phyloP scores from a whole-genome alignment of 2,888 invertebrate species.

The Cerceris ruficornis region DNA sequence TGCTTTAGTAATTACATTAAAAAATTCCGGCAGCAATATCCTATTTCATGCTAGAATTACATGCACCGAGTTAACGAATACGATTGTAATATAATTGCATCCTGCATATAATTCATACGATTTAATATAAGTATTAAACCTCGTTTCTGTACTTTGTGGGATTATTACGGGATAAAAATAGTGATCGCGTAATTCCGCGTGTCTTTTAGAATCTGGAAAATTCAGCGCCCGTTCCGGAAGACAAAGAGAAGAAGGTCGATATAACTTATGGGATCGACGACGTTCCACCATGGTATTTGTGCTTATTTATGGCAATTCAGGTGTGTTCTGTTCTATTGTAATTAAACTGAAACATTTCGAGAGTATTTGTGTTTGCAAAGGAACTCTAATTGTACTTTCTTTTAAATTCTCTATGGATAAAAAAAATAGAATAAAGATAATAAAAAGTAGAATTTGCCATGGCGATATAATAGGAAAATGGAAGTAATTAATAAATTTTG shows the following conservation, averaged over 20 bases:
- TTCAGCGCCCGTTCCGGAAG: conserved; percentile 78
- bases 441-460: background rate
- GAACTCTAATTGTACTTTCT: too few species aligned
- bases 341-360: background rate
- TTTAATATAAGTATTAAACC: background rate
- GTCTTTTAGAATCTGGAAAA: conserved; percentile 47
- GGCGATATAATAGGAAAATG: background rate
- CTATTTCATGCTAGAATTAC: background rate
- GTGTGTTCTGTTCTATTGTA: conserved; percentile 82
- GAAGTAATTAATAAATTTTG: too few species aligned
- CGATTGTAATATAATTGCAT: background rate
- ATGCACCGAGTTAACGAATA: background rate
- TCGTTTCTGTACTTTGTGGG: background rate
- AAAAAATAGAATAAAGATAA: background rate
- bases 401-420: background rate
- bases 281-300: conserved; percentile 92
- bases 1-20: background rate
- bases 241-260: conserved; percentile 67
- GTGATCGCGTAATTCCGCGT: background rate
- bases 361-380: background rate
- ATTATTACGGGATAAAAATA: background rate
- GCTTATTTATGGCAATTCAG: conserved; percentile 91
- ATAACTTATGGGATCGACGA: conserved; percentile 90
- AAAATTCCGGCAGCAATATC: background rate
- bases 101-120: background rate